Evolutionary conservation across 2,888 invertebrate species (phyloP).

Genomic region (Ptilodon capucinus): DNA sequence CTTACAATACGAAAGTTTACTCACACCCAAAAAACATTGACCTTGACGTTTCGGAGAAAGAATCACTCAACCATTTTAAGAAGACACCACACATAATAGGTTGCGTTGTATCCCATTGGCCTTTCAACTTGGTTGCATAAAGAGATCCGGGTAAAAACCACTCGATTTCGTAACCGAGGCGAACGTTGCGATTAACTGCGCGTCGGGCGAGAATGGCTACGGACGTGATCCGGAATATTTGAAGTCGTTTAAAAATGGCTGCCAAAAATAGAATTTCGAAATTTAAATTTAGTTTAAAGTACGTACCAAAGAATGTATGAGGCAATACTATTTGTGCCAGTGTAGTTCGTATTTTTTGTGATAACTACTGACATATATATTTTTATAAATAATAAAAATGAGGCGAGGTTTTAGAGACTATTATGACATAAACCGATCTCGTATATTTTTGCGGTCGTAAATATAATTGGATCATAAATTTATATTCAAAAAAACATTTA

Average conservation of each 20-base stretch:
- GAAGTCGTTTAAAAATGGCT: neutral
- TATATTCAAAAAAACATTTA: too few species aligned
- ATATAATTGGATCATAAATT: too few species aligned
- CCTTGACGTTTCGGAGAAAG: neutral
- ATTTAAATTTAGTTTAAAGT: too few species aligned
- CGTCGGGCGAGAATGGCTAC: conserved; percentile 1
- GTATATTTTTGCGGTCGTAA: too few species aligned
- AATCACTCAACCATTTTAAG: neutral
- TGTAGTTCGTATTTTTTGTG: too few species aligned
- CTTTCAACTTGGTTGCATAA: neutral
- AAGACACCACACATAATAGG: neutral
- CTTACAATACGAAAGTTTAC: neutral
- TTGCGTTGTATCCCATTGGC: neutral
- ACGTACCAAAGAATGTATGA: too few species aligned
- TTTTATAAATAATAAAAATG: too few species aligned
- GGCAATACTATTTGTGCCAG: too few species aligned
- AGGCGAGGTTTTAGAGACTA: too few species aligned
- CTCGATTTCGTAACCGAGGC: conserved; percentile 27
- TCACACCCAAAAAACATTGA: neutral
- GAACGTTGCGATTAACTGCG: conserved; percentile 16
- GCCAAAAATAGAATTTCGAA: neutral
- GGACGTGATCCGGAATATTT: conserved; percentile 21
- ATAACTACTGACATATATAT: too few species aligned
- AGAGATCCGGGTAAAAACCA: conserved; percentile 26
- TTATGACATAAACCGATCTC: too few species aligned